phyloP scores from a whole-genome alignment of 2,888 invertebrate genomes.

The Archips xylosteana region DNA sequence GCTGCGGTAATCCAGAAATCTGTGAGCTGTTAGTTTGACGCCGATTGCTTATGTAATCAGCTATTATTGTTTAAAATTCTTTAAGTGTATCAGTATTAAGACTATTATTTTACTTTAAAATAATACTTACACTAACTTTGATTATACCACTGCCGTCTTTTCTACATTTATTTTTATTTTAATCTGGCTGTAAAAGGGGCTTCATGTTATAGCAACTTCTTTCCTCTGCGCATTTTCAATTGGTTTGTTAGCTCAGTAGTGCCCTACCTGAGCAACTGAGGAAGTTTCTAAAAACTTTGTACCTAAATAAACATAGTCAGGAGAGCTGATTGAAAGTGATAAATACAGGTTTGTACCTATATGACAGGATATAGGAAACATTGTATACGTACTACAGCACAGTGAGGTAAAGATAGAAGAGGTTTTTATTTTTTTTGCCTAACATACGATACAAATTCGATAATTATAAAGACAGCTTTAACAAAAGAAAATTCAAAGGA shows the following conservation, averaged over 20 bases:
- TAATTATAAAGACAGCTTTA: neutral
- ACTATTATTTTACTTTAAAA: too few species aligned
- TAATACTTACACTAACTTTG: too few species aligned
- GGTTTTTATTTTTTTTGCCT: too few species aligned
- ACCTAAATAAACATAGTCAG: conserved; percentile 12
- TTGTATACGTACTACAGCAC: neutral
- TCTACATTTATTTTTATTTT: neutral
- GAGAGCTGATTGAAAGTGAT: conserved; percentile 12
- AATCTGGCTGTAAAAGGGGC: neutral
- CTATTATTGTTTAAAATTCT: neutral
- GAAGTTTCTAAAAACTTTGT: conserved; percentile 17
- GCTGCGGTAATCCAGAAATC: conserved; percentile 9
- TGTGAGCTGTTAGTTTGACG: neutral
- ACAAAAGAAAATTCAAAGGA: neutral
- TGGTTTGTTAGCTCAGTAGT: conserved; percentile 26
- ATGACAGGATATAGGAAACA: neutral
- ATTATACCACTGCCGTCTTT: too few species aligned
- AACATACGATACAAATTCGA: neutral
- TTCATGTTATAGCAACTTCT: neutral
- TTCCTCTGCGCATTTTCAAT: conserved; percentile 18
- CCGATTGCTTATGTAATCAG: neutral
- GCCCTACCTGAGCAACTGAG: neutral
- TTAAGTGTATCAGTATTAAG: too few species aligned
- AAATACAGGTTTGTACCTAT: neutral
- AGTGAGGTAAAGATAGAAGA: neutral